Base-by-base conservation (phyloP, 2,797 vertebrate species). In the Bovichtus variegatus region DNA sequence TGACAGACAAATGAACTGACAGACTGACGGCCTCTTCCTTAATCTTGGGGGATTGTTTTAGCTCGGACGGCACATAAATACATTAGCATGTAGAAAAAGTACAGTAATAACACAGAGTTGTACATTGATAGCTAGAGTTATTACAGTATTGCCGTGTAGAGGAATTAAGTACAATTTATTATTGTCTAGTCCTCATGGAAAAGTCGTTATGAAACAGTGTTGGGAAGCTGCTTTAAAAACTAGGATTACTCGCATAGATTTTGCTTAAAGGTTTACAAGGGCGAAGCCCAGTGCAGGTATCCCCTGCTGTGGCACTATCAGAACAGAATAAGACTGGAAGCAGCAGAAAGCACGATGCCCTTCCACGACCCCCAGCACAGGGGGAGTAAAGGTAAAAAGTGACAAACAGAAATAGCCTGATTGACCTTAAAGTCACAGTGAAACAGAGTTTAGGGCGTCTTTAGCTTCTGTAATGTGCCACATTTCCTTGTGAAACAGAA, bases 1-100 rank as follows among this genome's bases (percentile, higher is more conserved):
- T 64, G 61, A 79, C 68, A 86, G 75, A 86, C 71, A 83, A 81
- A 85, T 71, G n/a, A 78, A 72, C 38, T 18, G 21, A 79, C 43
- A 58, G 54, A 82, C 54, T 55, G 62, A 85, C 78, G 74, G 69
- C 49, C 16, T 79, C 44, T 73, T 80, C 55, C 57, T 78, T 76
- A 44, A 73, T 49, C 29, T 69, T 27, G 19, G 50, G 38, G 64
- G 38, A 62, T 77, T 71, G 41, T 47, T 62, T 82, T 13, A 51
- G 15, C 66, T 82, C 9, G 38, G 53, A 74, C 61, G 58, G 75
- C 65, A 74, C 34, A 74, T 40, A 72, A 76, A 76, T 76, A 60
- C 59, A 66, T 29, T 18, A 49, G 54, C 25, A 23, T 9, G 29
- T 29, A 25, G 2, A 31, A 63, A 60, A 71, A 47, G 15, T 31